Evolutionary conservation across 1,140 invertebrate species (phyloP), one percentile per base, ranked within the genome.

Genomic region (Oryctes rhinoceros): DNA sequence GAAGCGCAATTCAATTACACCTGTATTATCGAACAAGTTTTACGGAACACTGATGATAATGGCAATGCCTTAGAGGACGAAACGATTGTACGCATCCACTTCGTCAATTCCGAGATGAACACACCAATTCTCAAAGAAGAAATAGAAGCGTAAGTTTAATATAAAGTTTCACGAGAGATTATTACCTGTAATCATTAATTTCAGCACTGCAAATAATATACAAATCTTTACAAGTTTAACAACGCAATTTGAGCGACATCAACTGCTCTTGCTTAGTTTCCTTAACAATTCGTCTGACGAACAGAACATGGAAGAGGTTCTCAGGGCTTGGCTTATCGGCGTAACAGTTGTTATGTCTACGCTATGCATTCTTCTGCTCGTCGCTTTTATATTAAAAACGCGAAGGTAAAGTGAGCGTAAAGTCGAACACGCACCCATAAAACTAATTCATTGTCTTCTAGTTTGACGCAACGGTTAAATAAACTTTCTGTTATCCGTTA

Each of bases 401-500:
- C 88, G 87, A 84, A 86, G 87, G 90, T 91, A 81, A 88, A 76
- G 15, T 10, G 37, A 0, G 15, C 13, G 4, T 24, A 9, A 37
- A 71, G 10, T 3, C 0, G 30, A 47, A 37, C 10, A 30, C 35
- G 5, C 24, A 48, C 18, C 9, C 0, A 30, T 30, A 30, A 9
- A 47, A 47, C 39, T 71, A 11, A 39, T n/a, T 79, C 9, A 49
- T 39, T 9, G 5, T 76, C 49, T 39, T 81, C 20, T 20, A 81
- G 80, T 20, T 35, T 81, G 37, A 90, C 89, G 59, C 86, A 88
- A 48, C 89, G 90, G 2, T 85, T 93, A 48, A 87, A 90, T 80
- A 91, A 91, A 3, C 85, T 93, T 37, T 90, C 91, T 1, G 88
- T 88, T 80, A 91, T 88, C 3, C 91, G 91, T 80, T 92, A 91